Conservation (phyloP, 2,888 invertebrate genomes). For the Acanthosepion esculentum region DNA sequence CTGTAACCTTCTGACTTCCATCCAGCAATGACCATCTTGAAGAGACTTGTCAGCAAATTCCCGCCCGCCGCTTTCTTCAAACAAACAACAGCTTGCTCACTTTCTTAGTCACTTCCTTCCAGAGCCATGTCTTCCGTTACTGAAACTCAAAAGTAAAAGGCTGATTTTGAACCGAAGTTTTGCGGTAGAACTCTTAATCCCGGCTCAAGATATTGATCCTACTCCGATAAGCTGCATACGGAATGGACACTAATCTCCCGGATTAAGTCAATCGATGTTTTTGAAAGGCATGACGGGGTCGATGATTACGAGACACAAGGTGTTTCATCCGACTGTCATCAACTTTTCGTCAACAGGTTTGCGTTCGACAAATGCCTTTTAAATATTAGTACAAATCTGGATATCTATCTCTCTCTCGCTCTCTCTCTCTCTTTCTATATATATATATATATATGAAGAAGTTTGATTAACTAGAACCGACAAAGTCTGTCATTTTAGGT, state of each 20-base stretch:
- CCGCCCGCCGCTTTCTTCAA: not conserved
- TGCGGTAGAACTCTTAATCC: not conserved
- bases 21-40: not conserved
- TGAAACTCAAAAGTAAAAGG: not conserved
- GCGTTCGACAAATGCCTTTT: not conserved
- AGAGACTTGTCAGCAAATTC: not conserved
- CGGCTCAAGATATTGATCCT: slow-evolving; percentile 6
- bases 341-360: not conserved
- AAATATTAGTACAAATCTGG: not conserved
- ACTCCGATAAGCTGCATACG: not conserved
- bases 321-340: not conserved
- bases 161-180: slow-evolving; percentile 2
- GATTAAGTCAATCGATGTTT: slow-evolving; percentile 33
- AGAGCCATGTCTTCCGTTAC: not conserved
- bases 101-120: not conserved
- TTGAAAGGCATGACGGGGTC: not conserved
- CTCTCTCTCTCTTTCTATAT: too few species aligned
- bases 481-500: too few species aligned
- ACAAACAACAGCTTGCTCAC: slow-evolving; percentile 12
- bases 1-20: not conserved
- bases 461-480: too few species aligned
- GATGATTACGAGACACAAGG: not conserved
- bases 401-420: too few species aligned
- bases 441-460: too few species aligned
- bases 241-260: slow-evolving; percentile 6